These are phyloP conservation scores for Zaprionus ghesquierei DNA, from an alignment of 1,140 invertebrate species.

Conservation along the genomic window DNA sequence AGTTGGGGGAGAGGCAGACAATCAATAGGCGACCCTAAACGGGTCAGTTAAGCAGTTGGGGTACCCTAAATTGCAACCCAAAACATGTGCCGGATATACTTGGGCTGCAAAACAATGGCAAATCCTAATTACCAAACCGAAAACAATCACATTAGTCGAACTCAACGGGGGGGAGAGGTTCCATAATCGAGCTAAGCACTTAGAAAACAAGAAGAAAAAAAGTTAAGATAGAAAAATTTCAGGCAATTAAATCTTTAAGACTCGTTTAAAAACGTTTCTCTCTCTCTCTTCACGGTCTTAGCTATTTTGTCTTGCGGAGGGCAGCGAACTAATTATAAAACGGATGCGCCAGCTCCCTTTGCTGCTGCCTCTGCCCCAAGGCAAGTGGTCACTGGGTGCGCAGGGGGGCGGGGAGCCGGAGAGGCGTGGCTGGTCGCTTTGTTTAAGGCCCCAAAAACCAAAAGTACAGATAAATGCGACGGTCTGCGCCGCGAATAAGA, in stretches of 20 bases:
- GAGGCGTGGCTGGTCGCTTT: slow-evolving; percentile 28
- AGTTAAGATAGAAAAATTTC: slow-evolving; percentile 49
- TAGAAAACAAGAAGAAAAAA: not conserved
- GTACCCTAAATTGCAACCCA: not conserved
- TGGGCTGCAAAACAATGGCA: not conserved
- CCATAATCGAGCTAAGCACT: slow-evolving; percentile 61
- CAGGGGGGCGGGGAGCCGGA: not conserved
- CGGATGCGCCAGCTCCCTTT: slow-evolving; percentile 56
- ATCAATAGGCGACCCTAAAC: not conserved
- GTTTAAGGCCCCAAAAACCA: slow-evolving; percentile 45
- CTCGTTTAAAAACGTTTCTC: slow-evolving; percentile 64
- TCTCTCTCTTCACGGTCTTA: slow-evolving; percentile 6
- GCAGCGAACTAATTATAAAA: slow-evolving; percentile 73
- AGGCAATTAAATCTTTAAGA: slow-evolving; percentile 78
- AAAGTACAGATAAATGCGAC: slow-evolving; percentile 75
- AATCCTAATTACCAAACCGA: slow-evolving; percentile 45
- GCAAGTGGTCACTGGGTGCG: not conserved
- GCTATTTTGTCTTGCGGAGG: slow-evolving; percentile 22
- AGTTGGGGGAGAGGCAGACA: not conserved
- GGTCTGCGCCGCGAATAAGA: slow-evolving; percentile 73
- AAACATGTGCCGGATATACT: not conserved
- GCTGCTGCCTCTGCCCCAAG: not conserved
- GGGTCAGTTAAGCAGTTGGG: not conserved
- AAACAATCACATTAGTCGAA: slow-evolving; percentile 73
- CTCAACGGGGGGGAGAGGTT: slow-evolving; percentile 33